Evolutionary conservation across 2,797 vertebrate genomes (phyloP).

Genomic region (Microchirus variegatus): DNA sequence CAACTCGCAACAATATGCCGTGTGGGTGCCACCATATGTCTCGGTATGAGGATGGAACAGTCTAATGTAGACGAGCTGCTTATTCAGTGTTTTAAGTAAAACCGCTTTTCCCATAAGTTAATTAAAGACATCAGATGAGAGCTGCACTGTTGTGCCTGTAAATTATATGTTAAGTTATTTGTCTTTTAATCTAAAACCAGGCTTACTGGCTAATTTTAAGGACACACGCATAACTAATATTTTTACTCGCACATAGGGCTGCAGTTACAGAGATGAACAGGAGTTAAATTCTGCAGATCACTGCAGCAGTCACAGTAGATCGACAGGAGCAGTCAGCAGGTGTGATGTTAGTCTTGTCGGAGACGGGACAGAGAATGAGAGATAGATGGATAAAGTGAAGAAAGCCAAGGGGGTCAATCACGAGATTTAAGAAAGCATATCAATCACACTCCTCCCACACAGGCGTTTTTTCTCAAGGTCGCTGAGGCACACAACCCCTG

Average conservation of each 20-base stretch:
- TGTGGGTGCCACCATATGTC: background rate
- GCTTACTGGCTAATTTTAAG: too few species aligned
- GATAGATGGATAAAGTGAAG: constrained; percentile 36
- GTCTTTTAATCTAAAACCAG: too few species aligned
- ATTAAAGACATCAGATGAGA: background rate
- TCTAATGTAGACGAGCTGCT: background rate
- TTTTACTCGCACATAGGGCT: background rate
- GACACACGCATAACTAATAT: too few species aligned
- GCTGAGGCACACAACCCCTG: constrained; percentile 11
- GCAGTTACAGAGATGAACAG: background rate
- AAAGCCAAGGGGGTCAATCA: constrained; percentile 44
- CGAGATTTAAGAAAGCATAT: constrained; percentile 59
- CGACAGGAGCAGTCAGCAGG: constrained; percentile 3
- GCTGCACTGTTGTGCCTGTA: too few species aligned
- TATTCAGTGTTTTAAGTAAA: background rate
- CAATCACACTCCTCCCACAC: constrained; percentile 63
- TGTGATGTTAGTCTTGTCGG: constrained; percentile 25
- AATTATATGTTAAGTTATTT: too few species aligned
- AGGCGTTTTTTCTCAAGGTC: constrained; percentile 72
- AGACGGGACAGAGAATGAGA: constrained; percentile 40
- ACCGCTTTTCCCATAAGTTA: background rate
- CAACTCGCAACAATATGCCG: background rate
- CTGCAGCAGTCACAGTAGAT: constrained; percentile 5
- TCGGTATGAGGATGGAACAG: background rate
- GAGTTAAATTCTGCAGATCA: background rate